Conservation (phyloP, 2,113 vertebrate genomes). For the Ceyx margarethae region DNA sequence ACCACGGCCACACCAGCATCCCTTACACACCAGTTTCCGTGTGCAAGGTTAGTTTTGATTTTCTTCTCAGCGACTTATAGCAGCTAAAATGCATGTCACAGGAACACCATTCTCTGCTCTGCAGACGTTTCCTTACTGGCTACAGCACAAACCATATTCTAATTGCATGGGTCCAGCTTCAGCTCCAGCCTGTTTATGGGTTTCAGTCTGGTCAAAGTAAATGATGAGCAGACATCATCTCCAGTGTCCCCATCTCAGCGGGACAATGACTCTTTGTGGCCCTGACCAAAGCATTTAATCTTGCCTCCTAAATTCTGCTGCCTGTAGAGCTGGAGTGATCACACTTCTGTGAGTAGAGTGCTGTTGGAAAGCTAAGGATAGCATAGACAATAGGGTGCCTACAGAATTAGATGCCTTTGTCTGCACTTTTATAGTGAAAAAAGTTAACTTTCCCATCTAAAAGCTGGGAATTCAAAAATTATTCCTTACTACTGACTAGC, state of each 20-base stretch:
- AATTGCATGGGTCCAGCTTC: neutral
- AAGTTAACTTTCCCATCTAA: neutral
- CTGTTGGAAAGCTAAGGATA: neutral
- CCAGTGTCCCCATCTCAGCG: neutral
- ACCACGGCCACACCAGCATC: neutral
- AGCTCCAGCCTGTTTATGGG: neutral
- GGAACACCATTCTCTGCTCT: conserved; percentile 5
- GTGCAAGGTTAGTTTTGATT: neutral
- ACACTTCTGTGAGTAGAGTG: neutral
- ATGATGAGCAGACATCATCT: neutral
- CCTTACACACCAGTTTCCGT: neutral
- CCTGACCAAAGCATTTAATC: neutral
- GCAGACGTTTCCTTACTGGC: neutral
- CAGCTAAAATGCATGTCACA: neutral
- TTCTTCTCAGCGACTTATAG: neutral
- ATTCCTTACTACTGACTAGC: neutral
- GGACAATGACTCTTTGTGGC: neutral
- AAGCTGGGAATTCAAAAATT: neutral
- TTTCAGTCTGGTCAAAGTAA: neutral
- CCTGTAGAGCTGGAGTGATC: neutral
- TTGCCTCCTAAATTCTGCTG: neutral
- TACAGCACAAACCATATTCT: neutral
- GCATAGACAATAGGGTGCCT: neutral
- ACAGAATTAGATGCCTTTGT: neutral
- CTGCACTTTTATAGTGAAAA: neutral